phyloP scores from a whole-genome alignment of 2,888 invertebrate species.

The Sphaerophoria taeniata region DNA sequence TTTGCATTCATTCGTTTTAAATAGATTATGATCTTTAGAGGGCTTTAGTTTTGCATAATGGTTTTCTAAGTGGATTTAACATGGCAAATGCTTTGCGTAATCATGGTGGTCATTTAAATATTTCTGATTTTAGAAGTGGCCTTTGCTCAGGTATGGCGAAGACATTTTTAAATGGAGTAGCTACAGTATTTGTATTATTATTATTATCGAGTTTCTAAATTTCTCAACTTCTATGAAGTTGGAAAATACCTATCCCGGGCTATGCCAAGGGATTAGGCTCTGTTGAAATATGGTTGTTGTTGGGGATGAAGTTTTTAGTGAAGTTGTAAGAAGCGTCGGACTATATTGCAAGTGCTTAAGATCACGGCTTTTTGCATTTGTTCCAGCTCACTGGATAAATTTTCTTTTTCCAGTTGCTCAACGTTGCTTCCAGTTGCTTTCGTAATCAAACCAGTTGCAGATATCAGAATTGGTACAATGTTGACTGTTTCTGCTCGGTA shows the following conservation, averaged over 20 bases:
- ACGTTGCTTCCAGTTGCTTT: slow-evolving; percentile 3
- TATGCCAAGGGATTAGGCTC: neutral
- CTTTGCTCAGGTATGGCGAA: too few species aligned
- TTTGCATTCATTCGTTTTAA: neutral
- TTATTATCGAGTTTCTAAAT: neutral
- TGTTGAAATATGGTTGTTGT: neutral
- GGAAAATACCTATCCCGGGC: slow-evolving; percentile 4
- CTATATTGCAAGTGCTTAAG: too few species aligned
- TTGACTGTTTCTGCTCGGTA: too few species aligned
- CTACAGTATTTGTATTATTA: neutral
- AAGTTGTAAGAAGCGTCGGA: too few species aligned
- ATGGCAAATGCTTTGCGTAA: slow-evolving; percentile 10
- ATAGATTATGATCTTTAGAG: slow-evolving; percentile 45
- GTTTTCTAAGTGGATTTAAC: slow-evolving; percentile 32
- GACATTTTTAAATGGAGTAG: neutral
- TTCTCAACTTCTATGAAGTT: neutral
- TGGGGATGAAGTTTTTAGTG: too few species aligned
- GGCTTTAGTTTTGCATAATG: slow-evolving; percentile 20
- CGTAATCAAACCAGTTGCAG: slow-evolving; percentile 5
- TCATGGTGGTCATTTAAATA: slow-evolving; percentile 39
- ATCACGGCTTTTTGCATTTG: too few species aligned
- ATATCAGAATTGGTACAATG: neutral
- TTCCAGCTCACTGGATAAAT: too few species aligned
- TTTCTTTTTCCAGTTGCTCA: too few species aligned
- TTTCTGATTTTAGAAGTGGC: slow-evolving; percentile 2